A percentile compares a stretch with the other conserved stretches of the same genome.
These are phyloP conservation scores for Ceratosolen solmsi DNA, from an alignment of 1,140 invertebrate genomes.

Conservation along the genomic window DNA sequence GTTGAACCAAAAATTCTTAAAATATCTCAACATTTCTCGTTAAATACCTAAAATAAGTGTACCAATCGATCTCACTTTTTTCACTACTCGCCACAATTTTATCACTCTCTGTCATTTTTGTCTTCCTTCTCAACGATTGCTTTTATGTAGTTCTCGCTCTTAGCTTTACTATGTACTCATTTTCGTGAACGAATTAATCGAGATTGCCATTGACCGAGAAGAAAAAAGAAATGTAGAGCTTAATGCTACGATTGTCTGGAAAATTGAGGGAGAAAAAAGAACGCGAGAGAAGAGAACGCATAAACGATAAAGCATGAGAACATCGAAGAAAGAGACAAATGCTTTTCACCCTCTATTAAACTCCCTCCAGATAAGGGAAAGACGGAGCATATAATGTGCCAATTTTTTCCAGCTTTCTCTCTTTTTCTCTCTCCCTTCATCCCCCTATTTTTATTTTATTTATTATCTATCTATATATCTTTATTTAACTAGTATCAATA, in stretches of 20 bases:
- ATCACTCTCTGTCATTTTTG: conserved; percentile 11
- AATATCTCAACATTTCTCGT: neutral
- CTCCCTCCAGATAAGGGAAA: conserved; percentile 71
- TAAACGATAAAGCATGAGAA: conserved; percentile 51
- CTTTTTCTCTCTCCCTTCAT: conserved; percentile 29
- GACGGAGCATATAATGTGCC: conserved; percentile 60
- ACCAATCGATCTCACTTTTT: conserved; percentile 44
- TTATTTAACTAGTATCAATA: too few relatives aligned
- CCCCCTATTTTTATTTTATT: too few relatives aligned
- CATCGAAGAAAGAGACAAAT: conserved; percentile 52
- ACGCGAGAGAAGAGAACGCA: conserved; percentile 5
- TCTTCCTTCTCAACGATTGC: neutral
- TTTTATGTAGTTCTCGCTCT: neutral
- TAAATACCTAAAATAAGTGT: conserved; percentile 14
- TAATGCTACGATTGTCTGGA: conserved; percentile 42
- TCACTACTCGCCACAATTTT: conserved; percentile 2
- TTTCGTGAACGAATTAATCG: conserved; percentile 16
- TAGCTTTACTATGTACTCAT: neutral
- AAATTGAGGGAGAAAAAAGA: conserved; percentile 34
- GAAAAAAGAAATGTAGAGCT: conserved; percentile 39
- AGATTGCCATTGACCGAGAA: conserved; percentile 55
- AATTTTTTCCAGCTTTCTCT: conserved; percentile 57
- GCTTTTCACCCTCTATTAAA: conserved; percentile 75
- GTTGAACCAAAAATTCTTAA: neutral
- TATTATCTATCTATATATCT: too few relatives aligned